Evolutionary conservation across 2,113 vertebrate species (phyloP).

Genomic region (Falco punctatus): DNA sequence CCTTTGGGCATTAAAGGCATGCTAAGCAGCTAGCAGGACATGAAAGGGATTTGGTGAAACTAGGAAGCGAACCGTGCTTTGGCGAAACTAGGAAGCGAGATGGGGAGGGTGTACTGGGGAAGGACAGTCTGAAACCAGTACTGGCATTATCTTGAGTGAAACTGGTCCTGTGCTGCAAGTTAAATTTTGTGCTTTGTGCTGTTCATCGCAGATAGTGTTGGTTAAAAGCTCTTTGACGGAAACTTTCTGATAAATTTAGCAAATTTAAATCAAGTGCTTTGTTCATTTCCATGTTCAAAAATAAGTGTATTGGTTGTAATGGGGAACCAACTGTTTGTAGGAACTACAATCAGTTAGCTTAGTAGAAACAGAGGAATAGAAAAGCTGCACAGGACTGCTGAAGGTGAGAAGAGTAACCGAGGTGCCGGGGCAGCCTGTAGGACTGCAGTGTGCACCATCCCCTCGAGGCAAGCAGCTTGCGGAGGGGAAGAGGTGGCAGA

Average conservation of each 20-base stretch:
- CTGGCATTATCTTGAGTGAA: neutral
- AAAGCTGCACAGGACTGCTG: neutral
- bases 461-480: neutral
- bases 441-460: accelerated
- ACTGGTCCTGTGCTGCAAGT: neutral
- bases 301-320: neutral
- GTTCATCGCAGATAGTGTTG: neutral
- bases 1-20: neutral
- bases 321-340: neutral
- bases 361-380: neutral
- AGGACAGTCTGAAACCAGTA: neutral
- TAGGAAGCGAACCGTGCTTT: neutral
- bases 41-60: neutral
- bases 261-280: neutral
- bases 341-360: neutral
- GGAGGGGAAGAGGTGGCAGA: neutral
- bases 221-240: neutral
- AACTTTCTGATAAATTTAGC: neutral
- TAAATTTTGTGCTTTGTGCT: neutral
- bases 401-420: neutral
- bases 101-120: neutral
- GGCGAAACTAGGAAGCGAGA: neutral
- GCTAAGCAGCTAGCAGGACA: neutral
- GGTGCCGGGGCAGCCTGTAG: neutral
- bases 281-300: neutral